Evolutionary conservation across 2,113 vertebrate species (phyloP), one percentile per base, ranked within the genome.

Genomic region (Erinaceus europaeus): DNA sequence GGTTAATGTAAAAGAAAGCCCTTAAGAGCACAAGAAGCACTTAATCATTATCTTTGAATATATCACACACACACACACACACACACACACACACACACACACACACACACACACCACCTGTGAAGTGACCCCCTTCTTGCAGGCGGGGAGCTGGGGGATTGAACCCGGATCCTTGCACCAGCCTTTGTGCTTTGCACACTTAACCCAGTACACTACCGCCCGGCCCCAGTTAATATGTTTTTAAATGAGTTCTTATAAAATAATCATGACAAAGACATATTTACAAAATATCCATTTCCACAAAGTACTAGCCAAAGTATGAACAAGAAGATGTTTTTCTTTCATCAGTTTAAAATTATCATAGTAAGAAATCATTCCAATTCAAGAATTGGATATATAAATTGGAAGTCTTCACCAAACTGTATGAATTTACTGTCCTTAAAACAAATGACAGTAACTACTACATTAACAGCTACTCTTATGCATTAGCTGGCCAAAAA

Each of bases 201-300:
- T 72, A 79, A n/a, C 90, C 85, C 72, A 77, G 84, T 95, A 92
- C n/a, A 75, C 90, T 89, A 84, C 67, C 82, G 90, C 92, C 68
- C 67, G 71, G 36, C 68, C 93, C 87, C 48, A 76, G 34, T 40
- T 87, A 74, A 36, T 23, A 9, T 46, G 3, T 40, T 90, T 93
- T 77, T 69, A 90, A 91, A 84, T 69, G 78, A 88, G 72, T 34
- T 64, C 65, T 32, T n/a, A 64, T 74, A 88, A 59, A 88, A 74
- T 59, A 84, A 77, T 68, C 86, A 86, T 5, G 29, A 90, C 29
- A 76, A 59, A 93, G 55, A 36, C 10, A 84, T 53, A 81, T 52
- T 82, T 50, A 44, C 9, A 50, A 38, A 89, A 32, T 68, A 67
- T 1, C 65, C 82, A n/a, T 88, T 93, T 91, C 72, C 86, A 92